Conservation (phyloP, 2,797 vertebrate genomes). For the Hirundo rustica region DNA sequence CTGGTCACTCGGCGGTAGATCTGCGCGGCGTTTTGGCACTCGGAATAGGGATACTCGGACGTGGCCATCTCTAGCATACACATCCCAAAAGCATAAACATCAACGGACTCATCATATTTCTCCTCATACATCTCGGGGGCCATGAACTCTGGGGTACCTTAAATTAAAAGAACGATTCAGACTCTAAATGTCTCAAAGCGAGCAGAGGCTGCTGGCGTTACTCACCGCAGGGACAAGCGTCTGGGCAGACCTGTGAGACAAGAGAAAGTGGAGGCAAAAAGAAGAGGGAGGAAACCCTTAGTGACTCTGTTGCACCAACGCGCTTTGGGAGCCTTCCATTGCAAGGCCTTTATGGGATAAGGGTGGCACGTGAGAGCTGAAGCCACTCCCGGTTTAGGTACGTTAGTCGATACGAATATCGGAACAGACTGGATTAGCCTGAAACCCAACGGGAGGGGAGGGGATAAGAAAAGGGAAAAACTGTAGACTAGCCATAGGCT, state of each 20-base stretch:
- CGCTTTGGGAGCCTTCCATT: conserved; percentile 84
- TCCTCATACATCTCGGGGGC: conserved; percentile 99
- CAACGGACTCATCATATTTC: conserved; percentile 98
- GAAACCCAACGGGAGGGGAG: conserved; percentile 55
- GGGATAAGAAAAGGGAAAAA: neutral
- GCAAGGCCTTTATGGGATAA: conserved; percentile 82
- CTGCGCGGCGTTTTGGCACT: conserved; percentile 98
- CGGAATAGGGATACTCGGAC: conserved; percentile 98
- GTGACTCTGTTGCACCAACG: conserved; percentile 84
- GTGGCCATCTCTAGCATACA: conserved; percentile 99
- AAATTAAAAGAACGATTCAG: conserved; percentile 99
- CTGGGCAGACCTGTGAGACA: conserved; percentile 73
- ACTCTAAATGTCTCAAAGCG: conserved; percentile 87
- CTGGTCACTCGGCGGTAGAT: conserved; percentile 98
- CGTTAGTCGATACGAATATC: neutral
- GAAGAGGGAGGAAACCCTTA: conserved; percentile 85
- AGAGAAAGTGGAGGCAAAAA: conserved; percentile 77
- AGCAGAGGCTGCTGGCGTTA: conserved; percentile 75
- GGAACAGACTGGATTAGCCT: conserved; percentile 25
- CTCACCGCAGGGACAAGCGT: conserved; percentile 65
- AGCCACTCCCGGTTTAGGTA: neutral
- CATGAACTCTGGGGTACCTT: conserved; percentile 99
- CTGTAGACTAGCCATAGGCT: conserved; percentile 81
- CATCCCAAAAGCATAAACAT: conserved; percentile 99
- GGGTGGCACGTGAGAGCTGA: neutral